Evolutionary conservation across 2,888 invertebrate species (phyloP).

Genomic region (Callinectes sapidus): DNA sequence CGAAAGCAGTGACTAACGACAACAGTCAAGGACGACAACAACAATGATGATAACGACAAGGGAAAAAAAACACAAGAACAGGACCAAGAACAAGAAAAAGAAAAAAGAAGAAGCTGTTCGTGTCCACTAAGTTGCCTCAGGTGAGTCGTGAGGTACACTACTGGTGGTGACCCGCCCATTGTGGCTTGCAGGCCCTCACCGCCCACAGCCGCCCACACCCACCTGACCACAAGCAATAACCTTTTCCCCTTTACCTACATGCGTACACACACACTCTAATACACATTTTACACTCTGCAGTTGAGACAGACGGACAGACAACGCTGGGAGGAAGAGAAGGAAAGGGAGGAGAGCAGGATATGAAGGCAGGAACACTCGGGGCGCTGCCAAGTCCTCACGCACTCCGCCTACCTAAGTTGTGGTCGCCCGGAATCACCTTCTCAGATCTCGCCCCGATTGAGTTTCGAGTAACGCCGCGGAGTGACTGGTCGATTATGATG

Average conservation of each 20-base stretch:
- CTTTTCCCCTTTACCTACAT: neutral
- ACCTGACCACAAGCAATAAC: neutral
- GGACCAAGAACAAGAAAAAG: conserved; percentile 1
- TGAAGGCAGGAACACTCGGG: too few relatives aligned
- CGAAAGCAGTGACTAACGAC: too few relatives aligned
- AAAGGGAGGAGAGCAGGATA: neutral
- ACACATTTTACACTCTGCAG: neutral
- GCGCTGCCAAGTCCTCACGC: conserved; percentile 17
- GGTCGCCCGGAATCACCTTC: conserved; percentile 39
- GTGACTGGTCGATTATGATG: conserved; percentile 26
- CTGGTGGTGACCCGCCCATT: neutral
- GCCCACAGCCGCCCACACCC: neutral
- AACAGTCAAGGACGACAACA: too few relatives aligned
- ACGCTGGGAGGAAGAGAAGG: neutral
- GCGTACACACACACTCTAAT: neutral
- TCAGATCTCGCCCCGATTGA: conserved; percentile 34
- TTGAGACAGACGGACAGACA: neutral
- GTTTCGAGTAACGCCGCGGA: neutral
- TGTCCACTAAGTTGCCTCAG: neutral
- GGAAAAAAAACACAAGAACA: neutral
- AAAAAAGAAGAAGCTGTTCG: conserved; percentile 40
- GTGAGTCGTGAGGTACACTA: conserved; percentile 33
- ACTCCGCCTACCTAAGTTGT: conserved; percentile 22
- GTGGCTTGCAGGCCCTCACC: neutral
- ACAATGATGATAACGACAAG: too few relatives aligned